phyloP scores from a whole-genome alignment of 2,888 invertebrate species.

The Drosophila vallismaia region DNA sequence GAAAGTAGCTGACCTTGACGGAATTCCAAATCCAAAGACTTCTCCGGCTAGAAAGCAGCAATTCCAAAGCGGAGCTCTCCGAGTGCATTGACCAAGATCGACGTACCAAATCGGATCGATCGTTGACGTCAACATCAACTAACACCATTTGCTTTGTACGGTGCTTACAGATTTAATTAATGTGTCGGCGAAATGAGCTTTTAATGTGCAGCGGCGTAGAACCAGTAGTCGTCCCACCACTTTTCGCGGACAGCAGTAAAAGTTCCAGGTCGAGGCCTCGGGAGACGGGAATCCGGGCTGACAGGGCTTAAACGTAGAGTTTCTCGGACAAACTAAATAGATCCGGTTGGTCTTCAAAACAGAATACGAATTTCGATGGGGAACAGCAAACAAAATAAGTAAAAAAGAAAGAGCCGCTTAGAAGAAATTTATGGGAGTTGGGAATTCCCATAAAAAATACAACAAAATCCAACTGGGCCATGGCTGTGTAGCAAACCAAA shows the following conservation, averaged over 20 bases:
- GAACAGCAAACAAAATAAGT: constrained; percentile 37
- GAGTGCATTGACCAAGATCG: constrained; percentile 59
- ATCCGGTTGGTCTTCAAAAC: constrained; percentile 68
- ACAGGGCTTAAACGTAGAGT: constrained; percentile 3
- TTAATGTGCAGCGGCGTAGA: constrained; percentile 66
- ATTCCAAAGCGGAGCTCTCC: constrained; percentile 14
- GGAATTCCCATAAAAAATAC: constrained; percentile 64
- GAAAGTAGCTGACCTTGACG: constrained; percentile 73
- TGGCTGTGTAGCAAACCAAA: constrained; percentile 57
- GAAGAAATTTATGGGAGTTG: constrained; percentile 56
- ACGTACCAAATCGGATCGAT: constrained; percentile 24
- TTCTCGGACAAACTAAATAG: constrained; percentile 56
- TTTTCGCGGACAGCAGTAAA: constrained; percentile 40
- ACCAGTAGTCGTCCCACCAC: constrained; percentile 65
- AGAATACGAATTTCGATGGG: constrained; percentile 46
- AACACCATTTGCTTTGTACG: constrained; percentile 33
- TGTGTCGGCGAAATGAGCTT: constrained; percentile 39
- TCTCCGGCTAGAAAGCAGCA: constrained; percentile 48
- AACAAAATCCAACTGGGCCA: constrained; percentile 61
- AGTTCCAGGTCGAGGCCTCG: constrained; percentile 16
- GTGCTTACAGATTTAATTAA: constrained; percentile 56
- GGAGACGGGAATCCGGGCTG: constrained; percentile 6
- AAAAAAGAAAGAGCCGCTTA: constrained; percentile 57
- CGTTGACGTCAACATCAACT: constrained; percentile 50
- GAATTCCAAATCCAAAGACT: constrained; percentile 27